Evolutionary conservation across 2,113 vertebrate species (phyloP).

Genomic region (Lanius ludovicianus): DNA sequence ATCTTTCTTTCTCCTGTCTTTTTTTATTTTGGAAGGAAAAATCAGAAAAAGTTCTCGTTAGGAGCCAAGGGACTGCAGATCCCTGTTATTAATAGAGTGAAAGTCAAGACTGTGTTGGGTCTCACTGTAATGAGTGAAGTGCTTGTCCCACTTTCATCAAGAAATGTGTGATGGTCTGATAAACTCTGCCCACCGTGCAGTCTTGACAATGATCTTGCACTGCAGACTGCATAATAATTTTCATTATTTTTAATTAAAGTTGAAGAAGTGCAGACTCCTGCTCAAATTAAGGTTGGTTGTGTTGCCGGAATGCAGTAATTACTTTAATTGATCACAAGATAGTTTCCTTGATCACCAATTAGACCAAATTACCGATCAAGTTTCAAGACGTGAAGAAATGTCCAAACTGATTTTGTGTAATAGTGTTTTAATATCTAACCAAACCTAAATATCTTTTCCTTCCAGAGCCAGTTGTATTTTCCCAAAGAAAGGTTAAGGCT

Average conservation of each 20-base stretch:
- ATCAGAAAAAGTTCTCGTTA: not conserved
- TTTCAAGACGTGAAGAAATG: conserved; percentile 90
- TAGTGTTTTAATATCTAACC: conserved; percentile 84
- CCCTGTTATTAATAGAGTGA: not conserved
- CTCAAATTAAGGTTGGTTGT: conserved; percentile 93
- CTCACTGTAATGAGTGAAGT: not conserved
- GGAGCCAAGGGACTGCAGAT: not conserved
- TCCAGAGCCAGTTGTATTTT: conserved; percentile 83
- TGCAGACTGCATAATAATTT: conserved; percentile 86
- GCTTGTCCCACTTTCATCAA: conserved; percentile 9
- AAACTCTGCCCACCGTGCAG: conserved; percentile 60
- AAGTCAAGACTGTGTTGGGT: not conserved
- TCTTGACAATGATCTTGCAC: conserved; percentile 82
- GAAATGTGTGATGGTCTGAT: conserved; percentile 57
- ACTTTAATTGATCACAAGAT: conserved; percentile 98
- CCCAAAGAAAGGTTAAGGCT: conserved; percentile 77
- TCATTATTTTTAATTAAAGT: conserved; percentile 90
- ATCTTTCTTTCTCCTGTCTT: not conserved
- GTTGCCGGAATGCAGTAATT: conserved; percentile 99
- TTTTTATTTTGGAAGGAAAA: not conserved
- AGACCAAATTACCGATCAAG: conserved; percentile 91
- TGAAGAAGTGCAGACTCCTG: conserved; percentile 93
- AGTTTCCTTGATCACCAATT: conserved; percentile 98
- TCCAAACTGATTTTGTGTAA: conserved; percentile 80
- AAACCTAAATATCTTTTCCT: conserved; percentile 89